Evolutionary conservation across 2,888 invertebrate species (phyloP).

Genomic region (Catonia carolina): DNA sequence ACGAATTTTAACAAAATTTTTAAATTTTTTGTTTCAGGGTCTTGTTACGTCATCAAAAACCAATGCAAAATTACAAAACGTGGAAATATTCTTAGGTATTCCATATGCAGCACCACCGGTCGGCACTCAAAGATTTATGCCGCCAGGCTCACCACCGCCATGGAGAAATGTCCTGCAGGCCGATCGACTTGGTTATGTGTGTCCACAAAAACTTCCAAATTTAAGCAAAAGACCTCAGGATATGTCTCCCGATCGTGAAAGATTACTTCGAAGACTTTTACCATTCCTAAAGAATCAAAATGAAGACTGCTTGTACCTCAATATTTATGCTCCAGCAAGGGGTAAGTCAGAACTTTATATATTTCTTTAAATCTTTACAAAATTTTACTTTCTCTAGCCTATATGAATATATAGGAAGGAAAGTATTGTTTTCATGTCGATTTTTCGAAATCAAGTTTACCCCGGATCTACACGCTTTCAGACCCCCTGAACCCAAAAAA

Average conservation of each 20-base stretch:
- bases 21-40: constrained; percentile 25
- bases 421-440: too few relatives aligned
- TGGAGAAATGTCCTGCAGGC: constrained; percentile 52
- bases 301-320: constrained; percentile 56
- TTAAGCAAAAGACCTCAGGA: constrained; percentile 64
- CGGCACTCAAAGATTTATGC: constrained; percentile 70
- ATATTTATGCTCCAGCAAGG: constrained; percentile 51
- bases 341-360: constrained; percentile 41
- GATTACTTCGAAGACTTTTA: constrained; percentile 43
- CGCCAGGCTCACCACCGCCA: constrained; percentile 73
- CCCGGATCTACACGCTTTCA: too few relatives aligned
- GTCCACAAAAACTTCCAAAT: constrained; percentile 83
- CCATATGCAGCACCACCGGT: constrained; percentile 77
- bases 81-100: constrained; percentile 46
- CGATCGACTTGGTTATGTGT: constrained; percentile 76
- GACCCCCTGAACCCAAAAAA: too few relatives aligned
- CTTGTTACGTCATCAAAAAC: constrained; percentile 18
- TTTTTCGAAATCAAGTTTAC: too few relatives aligned
- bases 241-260: constrained; percentile 32
- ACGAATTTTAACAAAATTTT: too few relatives aligned
- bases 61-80: constrained; percentile 27
- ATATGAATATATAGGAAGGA: too few relatives aligned
- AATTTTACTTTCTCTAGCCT: too few relatives aligned
- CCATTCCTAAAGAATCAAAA: constrained; percentile 47
- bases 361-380: too few relatives aligned